phyloP scores from a whole-genome alignment of 2,888 invertebrate genomes.

The Lycocerus yunnanus region DNA sequence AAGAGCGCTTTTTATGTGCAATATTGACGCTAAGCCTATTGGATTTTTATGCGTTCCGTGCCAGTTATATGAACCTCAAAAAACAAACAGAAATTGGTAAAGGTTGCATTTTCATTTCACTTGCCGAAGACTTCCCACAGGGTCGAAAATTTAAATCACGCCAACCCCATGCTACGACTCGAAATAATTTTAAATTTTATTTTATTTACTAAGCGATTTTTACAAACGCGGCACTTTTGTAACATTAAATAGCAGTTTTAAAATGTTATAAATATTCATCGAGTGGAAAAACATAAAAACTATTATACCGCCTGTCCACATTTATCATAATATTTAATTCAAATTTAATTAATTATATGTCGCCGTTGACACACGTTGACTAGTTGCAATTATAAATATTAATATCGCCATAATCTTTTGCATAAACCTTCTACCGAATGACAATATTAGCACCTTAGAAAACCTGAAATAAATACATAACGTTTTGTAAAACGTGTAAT shows the following conservation, averaged over 20 bases:
- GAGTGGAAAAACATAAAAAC: slow-evolving; percentile 39
- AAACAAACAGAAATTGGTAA: slow-evolving; percentile 35
- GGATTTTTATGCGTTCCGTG: slow-evolving; percentile 32
- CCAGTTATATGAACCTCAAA: slow-evolving; percentile 24
- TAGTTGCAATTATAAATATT: slow-evolving; percentile 28
- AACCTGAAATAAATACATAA: slow-evolving; percentile 15
- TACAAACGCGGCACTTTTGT: slow-evolving; percentile 43
- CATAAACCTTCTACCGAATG: background rate
- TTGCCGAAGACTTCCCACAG: slow-evolving; percentile 46
- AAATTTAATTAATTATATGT: slow-evolving; percentile 38
- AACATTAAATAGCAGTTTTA: slow-evolving; percentile 42
- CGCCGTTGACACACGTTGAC: slow-evolving; percentile 38
- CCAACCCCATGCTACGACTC: slow-evolving; percentile 42
- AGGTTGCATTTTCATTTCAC: slow-evolving; percentile 47
- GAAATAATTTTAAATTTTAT: slow-evolving; percentile 39
- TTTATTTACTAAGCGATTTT: slow-evolving; percentile 45
- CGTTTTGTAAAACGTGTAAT: background rate
- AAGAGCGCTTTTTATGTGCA: slow-evolving; percentile 28
- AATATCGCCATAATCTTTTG: slow-evolving; percentile 3
- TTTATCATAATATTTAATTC: slow-evolving; percentile 44
- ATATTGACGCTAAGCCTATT: slow-evolving; percentile 32
- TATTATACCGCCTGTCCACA: slow-evolving; percentile 41
- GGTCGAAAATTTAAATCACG: slow-evolving; percentile 48
- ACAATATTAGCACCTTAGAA: slow-evolving; percentile 13
- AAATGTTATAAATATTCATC: slow-evolving; percentile 45